Base-by-base conservation (phyloP, 2,888 invertebrate genomes). In the Hyposoter didymator region DNA sequence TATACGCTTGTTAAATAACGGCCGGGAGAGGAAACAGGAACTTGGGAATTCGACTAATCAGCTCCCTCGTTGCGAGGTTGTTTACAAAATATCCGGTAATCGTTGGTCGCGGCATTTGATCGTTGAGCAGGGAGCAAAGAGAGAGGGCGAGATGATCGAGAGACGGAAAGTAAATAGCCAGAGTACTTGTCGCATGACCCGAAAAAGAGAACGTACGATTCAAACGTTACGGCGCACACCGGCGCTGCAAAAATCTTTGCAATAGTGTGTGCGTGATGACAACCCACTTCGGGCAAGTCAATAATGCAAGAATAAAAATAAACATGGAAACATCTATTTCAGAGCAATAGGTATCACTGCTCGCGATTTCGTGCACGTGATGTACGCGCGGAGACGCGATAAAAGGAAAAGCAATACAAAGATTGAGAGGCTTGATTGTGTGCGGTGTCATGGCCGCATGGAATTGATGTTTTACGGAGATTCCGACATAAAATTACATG, bases 51-150 rank as follows among this genome's bases (percentile, higher is more conserved):
- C 89, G 90, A 89, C 89, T 89, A 91, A 91, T 91, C 88, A 91
- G 90, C 89, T 88, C 89, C 88, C 89, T 88, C 74, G 76, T 47
- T 64, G 35, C 35, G 69, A 76, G 85, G 87, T 90, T 91, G 90
- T 91, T 91, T 90, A 91, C 89, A 91, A 90, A 90, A 91, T 90
- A 91, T 91, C 89, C 90, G 88, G 86, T 47, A n/a, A 75, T 64
- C 47, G 28, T 84, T 88, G 86, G 89, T 69, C 79, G 66, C 79
- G 66, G 85, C 84, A 66, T 80, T 62, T 78, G 6, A 22, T 66
- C 39, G 66, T 45, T 22, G 52, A 43, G 59, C 79, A 49, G 35
- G 14, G 2, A 8, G 19, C 8, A 19, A 22, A 45, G 19, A 52
- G 45, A 28, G 72, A 19, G 35, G 7, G 47, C 22, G 35, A 49